A percentile compares a stretch with the other conserved stretches of the same genome.
Evolutionary conservation across 2,888 invertebrate species (phyloP).

Genomic region (Ennomos fuscantarius): DNA sequence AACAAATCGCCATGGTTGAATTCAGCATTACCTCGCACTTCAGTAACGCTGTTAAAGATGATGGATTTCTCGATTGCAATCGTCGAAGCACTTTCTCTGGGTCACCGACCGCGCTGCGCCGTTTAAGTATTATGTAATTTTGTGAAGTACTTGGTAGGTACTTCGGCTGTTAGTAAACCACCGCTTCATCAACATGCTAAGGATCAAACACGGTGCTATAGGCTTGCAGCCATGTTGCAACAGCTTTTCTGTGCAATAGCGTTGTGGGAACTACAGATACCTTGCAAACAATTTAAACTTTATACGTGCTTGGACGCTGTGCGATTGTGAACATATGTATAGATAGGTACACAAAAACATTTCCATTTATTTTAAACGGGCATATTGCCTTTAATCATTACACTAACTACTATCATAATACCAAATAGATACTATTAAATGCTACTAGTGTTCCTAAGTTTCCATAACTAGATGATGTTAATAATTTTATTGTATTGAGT

Average conservation of each 20-base stretch:
- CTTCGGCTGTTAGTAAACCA: slow-evolving; percentile 47
- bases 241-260: slow-evolving; percentile 29
- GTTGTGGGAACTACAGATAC: slow-evolving; percentile 29
- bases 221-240: slow-evolving; percentile 31
- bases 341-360: no score
- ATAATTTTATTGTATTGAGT: no score
- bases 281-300: slow-evolving; percentile 20
- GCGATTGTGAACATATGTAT: not conserved
- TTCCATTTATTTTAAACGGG: no score
- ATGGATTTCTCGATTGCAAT: slow-evolving; percentile 67
- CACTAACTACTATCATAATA: no score
- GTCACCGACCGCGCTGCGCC: slow-evolving; percentile 42
- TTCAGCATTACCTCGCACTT: slow-evolving; percentile 57
- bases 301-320: slow-evolving; percentile 14
- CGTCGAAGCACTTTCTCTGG: slow-evolving; percentile 71
- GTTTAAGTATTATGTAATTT: slow-evolving; percentile 51
- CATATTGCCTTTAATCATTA: no score
- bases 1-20: slow-evolving; percentile 54
- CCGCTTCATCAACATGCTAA: slow-evolving; percentile 54
- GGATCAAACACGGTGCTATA: slow-evolving; percentile 45
- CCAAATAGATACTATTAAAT: no score
- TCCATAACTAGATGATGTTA: no score
- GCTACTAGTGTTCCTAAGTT: no score
- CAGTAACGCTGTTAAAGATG: slow-evolving; percentile 49
- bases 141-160: slow-evolving; percentile 38